Evolutionary conservation across 2,113 vertebrate genomes (phyloP).

Genomic region (Nymphicus hollandicus): DNA sequence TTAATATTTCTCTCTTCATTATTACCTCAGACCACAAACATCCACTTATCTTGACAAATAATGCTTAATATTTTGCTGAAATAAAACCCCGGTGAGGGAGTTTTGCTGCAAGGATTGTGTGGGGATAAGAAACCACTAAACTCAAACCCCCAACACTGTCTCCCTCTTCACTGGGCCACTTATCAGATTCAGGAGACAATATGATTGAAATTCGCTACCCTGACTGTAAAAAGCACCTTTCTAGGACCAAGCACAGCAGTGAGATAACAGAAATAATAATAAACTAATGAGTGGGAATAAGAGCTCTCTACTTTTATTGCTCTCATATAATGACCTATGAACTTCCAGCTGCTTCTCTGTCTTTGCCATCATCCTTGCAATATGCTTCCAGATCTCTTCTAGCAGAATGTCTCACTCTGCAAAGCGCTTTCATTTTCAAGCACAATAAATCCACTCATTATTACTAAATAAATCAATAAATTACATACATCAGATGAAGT

Average conservation of each 20-base stretch:
- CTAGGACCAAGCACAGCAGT: background rate
- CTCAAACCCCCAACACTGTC: background rate
- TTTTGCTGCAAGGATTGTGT: background rate
- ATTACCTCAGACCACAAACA: background rate
- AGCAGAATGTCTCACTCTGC: background rate
- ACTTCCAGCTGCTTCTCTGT: background rate
- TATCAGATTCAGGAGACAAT: background rate
- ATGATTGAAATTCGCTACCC: background rate
- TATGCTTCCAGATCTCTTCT: background rate
- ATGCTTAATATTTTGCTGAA: background rate
- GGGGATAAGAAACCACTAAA: background rate
- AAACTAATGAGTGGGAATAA: background rate
- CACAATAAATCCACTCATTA: slow-evolving; percentile 11
- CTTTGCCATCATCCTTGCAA: background rate
- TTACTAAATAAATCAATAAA: slow-evolving; percentile 35
- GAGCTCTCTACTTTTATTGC: background rate
- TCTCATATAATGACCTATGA: background rate
- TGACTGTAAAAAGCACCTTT: background rate
- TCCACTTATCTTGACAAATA: background rate
- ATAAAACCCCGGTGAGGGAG: background rate
- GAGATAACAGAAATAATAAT: background rate
- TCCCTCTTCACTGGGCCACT: background rate
- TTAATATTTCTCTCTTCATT: background rate
- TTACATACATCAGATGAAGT: slow-evolving; percentile 18
- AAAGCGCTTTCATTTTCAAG: slow-evolving; percentile 1